phyloP scores from a whole-genome alignment of 2,113 vertebrate species.

The Pangasianodon gigas region DNA sequence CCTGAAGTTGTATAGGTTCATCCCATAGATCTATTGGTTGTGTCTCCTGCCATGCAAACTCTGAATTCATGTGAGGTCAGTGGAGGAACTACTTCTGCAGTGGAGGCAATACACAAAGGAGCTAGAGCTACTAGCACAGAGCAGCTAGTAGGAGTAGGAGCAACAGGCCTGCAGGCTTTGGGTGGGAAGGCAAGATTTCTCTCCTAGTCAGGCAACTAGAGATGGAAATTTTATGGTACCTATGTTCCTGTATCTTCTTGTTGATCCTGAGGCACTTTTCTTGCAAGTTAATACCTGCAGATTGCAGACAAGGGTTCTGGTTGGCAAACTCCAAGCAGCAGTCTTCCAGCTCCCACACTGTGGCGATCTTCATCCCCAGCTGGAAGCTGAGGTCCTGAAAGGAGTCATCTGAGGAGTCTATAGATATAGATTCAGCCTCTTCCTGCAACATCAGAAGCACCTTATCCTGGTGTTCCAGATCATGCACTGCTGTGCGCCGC shows the following conservation, averaged over 20 bases:
- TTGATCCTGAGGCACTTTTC: slow-evolving; percentile 74
- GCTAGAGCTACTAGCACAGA: not conserved
- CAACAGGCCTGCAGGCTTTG: slow-evolving; percentile 25
- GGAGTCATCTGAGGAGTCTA: slow-evolving; percentile 45
- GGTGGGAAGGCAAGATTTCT: slow-evolving; percentile 49
- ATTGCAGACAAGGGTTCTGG: slow-evolving; percentile 67
- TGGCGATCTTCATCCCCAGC: slow-evolving; percentile 56
- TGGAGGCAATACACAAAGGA: too few species aligned
- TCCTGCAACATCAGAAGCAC: slow-evolving; percentile 3
- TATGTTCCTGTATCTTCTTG: slow-evolving; percentile 77
- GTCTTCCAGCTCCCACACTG: slow-evolving; percentile 54
- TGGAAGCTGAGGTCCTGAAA: slow-evolving; percentile 57
- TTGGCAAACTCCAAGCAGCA: slow-evolving; percentile 57
- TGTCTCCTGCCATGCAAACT: not conserved
- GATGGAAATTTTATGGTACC: slow-evolving; percentile 77
- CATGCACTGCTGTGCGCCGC: slow-evolving; percentile 48
- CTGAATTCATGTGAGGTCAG: not conserved
- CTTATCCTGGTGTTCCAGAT: slow-evolving; percentile 53
- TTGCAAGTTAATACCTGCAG: slow-evolving; percentile 71
- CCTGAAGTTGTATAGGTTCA: not conserved
- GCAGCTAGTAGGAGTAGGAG: not conserved
- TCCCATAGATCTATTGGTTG: not conserved
- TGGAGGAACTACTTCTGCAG: not conserved
- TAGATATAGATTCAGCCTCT: not conserved
- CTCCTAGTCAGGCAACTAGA: slow-evolving; percentile 21